Evolutionary conservation across 1,140 invertebrate species (phyloP), one percentile per base, ranked within the genome.

Genomic region (Sitobion miscanthi): DNA sequence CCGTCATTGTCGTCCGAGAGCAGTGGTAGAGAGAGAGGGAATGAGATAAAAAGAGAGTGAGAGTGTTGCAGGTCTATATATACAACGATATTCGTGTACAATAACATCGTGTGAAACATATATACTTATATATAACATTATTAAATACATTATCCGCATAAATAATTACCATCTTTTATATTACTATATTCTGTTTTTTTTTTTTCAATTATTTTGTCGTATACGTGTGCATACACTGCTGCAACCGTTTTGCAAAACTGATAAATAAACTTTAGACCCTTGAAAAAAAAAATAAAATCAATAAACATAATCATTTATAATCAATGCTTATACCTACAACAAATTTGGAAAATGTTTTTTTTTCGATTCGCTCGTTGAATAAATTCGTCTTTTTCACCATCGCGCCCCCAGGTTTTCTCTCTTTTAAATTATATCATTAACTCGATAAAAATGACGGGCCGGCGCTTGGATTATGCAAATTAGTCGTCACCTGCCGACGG

Each of bases 381-480:
- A 23, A 83, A 38, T 83, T 38, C 5, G 77, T 83, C 17, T 38
- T 23, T 83, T 38, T 83, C 20, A 21, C 35, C 35, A 20, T 83
- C 20, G 3, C 35, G 35, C 35, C 6, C 20, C 7, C 21, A 17
- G 23, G 45, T n/a, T n/a, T 47, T 30, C 85, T 47, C 38, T 14
- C 45, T 42, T 77, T 77, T n/a, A 77, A 77, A 77, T 77, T 23
- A 42, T 47, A 45, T 86, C 47, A 86, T 86, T 17, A 47, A 86
- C 45, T 42, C 5, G 25, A 45, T 47, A 47, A 47, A 86, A 86
- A 47, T 86, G 42, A 86, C 45, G 85, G 42, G 25, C 25, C 85
- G 45, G 42, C 25, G 85, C 11, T 45, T 14, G 85, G 45, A 86
- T 86, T 86, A 86, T 86, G 85, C 85, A 86, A 86, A 86, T 45